phyloP scores from a whole-genome alignment of 2,797 vertebrate genomes.

The Xenopus petersii region DNA sequence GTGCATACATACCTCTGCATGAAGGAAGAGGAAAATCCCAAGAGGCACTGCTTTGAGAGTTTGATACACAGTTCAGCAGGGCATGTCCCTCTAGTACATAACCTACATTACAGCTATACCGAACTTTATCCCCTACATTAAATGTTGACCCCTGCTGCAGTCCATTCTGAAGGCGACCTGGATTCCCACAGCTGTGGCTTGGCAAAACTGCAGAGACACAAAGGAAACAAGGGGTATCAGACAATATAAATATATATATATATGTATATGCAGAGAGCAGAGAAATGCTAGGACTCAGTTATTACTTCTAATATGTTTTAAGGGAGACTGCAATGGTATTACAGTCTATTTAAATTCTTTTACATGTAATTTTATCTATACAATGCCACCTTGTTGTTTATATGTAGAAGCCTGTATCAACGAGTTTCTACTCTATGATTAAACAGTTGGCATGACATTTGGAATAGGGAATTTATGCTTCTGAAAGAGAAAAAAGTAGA shows the following conservation, averaged over 20 bases:
- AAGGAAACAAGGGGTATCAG: slow-evolving; percentile 1
- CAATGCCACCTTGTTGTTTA: too few species aligned
- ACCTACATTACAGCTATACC: slow-evolving; percentile 89
- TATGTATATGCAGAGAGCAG: too few species aligned
- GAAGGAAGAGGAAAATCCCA: slow-evolving; percentile 97
- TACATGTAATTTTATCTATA: too few species aligned
- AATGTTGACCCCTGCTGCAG: slow-evolving; percentile 90
- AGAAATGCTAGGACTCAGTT: too few species aligned
- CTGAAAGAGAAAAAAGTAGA: too few species aligned
- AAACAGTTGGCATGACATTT: too few species aligned
- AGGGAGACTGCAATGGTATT: neutral
- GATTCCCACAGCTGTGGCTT: slow-evolving; percentile 94
- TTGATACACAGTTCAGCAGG: slow-evolving; percentile 86
- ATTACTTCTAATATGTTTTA: neutral
- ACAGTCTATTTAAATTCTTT: too few species aligned
- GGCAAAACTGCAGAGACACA: slow-evolving; percentile 77
- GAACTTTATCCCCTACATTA: slow-evolving; percentile 93
- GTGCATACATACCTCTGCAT: slow-evolving; percentile 81
- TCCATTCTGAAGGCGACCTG: slow-evolving; percentile 86
- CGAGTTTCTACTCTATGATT: too few species aligned
- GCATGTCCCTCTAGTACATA: slow-evolving; percentile 94
- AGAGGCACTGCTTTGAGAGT: slow-evolving; percentile 78
- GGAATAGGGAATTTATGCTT: too few species aligned
- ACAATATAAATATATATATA: neutral
- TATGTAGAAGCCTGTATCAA: too few species aligned